Conservation (phyloP, 37 sponge, comb jelly and placozoan species). For the Bolinopsis microptera region DNA sequence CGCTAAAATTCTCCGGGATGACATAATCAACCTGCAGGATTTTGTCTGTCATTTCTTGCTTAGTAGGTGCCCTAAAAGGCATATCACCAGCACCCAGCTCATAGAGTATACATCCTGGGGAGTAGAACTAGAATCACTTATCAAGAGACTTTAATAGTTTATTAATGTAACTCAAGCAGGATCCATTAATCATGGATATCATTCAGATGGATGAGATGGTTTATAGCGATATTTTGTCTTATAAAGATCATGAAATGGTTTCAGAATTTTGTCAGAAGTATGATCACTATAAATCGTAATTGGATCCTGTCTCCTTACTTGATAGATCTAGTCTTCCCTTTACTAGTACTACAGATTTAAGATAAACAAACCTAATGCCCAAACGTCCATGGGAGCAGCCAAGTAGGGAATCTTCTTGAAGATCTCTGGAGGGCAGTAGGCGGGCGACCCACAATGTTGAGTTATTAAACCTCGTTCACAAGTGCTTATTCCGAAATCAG, state of each 20-base stretch:
- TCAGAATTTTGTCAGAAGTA: too few relatives aligned
- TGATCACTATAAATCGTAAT: too few relatives aligned
- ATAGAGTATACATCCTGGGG: neutral
- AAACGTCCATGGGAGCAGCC: neutral
- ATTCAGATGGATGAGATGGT: too few relatives aligned
- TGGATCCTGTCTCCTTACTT: too few relatives aligned
- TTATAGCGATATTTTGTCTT: too few relatives aligned
- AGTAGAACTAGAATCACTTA: too few relatives aligned
- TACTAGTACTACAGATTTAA: too few relatives aligned
- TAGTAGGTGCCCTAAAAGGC: neutral
- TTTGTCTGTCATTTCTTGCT: neutral
- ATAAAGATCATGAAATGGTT: too few relatives aligned
- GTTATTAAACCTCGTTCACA: neutral
- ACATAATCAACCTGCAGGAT: neutral
- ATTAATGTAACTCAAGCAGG: too few relatives aligned
- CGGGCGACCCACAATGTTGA: neutral
- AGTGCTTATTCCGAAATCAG: constrained; percentile 3
- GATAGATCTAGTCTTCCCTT: too few relatives aligned
- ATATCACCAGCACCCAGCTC: neutral
- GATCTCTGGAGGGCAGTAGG: neutral
- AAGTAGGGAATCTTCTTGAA: neutral
- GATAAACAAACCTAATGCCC: neutral
- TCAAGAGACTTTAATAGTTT: too few relatives aligned
- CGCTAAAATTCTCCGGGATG: neutral
- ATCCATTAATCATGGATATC: too few relatives aligned